phyloP scores from a whole-genome alignment of 1,140 invertebrate genomes.

The Neoseiulus cucumeris region DNA sequence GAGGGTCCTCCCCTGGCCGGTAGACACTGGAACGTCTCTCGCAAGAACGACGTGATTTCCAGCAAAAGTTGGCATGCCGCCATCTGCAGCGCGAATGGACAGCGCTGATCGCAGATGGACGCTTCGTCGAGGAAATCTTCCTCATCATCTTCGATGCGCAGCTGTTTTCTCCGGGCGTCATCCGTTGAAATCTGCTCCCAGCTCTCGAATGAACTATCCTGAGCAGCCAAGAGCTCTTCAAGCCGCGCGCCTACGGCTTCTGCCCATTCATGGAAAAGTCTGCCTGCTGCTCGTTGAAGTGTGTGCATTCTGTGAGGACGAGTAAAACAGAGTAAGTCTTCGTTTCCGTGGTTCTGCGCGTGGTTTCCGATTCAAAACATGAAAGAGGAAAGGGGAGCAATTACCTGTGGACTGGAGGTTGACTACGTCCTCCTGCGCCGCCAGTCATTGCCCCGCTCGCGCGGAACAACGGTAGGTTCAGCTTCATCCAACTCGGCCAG shows the following conservation, averaged over 20 bases:
- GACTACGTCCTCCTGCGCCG: conserved; percentile 6
- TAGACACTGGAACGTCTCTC: conserved; percentile 69
- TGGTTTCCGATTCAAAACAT: too few species aligned
- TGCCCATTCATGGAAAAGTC: conserved; percentile 92
- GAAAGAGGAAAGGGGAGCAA: too few species aligned
- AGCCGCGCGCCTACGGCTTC: conserved; percentile 66
- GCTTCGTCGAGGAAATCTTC: conserved; percentile 94
- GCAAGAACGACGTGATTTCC: conserved; percentile 88
- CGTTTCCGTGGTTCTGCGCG: too few species aligned
- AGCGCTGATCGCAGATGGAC: conserved; percentile 63
- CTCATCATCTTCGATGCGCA: conserved; percentile 76
- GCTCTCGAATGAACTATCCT: not conserved
- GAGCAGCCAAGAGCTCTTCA: conserved; percentile 39
- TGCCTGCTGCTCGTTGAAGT: conserved; percentile 74
- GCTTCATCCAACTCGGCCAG: conserved; percentile 89
- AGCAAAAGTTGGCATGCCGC: conserved; percentile 76
- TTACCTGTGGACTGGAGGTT: conserved; percentile 3
- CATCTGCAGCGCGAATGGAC: conserved; percentile 73
- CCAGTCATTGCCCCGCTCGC: conserved; percentile 41
- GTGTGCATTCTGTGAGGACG: conserved; percentile 48
- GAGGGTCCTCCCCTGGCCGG: conserved; percentile 25
- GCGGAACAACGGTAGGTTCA: conserved; percentile 54
- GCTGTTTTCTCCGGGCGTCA: conserved; percentile 57
- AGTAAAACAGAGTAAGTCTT: conserved; percentile 33
- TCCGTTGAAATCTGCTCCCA: conserved; percentile 37